These are phyloP conservation scores for Drosophila nikananu DNA, from an alignment of 1,140 invertebrate species.

Conservation along the genomic window DNA sequence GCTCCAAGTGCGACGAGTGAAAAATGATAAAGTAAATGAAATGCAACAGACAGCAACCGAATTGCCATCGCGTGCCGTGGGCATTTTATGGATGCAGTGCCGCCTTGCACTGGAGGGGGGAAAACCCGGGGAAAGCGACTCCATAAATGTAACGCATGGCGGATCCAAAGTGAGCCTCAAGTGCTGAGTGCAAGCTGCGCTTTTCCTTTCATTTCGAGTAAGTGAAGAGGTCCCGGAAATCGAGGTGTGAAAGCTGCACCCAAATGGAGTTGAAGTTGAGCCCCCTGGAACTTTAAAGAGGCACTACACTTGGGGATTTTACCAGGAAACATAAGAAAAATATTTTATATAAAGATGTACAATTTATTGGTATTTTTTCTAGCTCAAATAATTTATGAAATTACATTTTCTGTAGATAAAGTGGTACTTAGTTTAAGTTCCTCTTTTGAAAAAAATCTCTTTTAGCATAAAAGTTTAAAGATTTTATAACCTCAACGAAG, in stretches of 20 bases:
- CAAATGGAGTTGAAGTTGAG: conserved; percentile 29
- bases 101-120: background rate
- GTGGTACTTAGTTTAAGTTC: background rate
- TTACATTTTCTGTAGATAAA: background rate
- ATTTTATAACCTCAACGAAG: background rate
- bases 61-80: conserved; percentile 32
- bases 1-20: conserved; percentile 40
- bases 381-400: background rate
- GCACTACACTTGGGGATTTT: background rate
- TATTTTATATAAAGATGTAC: fast-evolving
- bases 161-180: conserved; percentile 70
- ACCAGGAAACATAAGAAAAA: background rate
- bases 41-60: conserved; percentile 70
- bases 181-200: conserved; percentile 53
- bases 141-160: conserved; percentile 59
- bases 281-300: background rate
- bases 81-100: conserved; percentile 27
- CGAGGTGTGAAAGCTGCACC: conserved; percentile 41
- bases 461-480: background rate
- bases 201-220: conserved; percentile 30
- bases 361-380: background rate
- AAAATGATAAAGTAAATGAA: conserved; percentile 78
- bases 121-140: conserved; percentile 13
- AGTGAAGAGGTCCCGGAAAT: conserved; percentile 61
- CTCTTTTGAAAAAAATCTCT: background rate